phyloP scores from a whole-genome alignment of 2,113 vertebrate genomes.

The Apodemus speciosus region DNA sequence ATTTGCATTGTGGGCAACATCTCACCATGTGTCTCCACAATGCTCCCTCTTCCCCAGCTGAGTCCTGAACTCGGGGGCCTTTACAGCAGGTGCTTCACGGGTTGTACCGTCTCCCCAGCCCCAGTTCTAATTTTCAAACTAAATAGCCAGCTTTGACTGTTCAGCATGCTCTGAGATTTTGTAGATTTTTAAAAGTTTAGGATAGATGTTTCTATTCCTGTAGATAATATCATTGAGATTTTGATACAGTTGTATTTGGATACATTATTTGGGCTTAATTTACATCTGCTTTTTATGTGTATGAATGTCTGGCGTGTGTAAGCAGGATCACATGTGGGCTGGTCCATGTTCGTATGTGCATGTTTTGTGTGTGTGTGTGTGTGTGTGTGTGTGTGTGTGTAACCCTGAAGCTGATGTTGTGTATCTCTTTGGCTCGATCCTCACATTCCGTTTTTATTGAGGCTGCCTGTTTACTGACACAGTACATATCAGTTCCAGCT shows the following conservation, averaged over 20 bases:
- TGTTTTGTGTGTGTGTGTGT: too few species aligned
- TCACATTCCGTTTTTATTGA: neutral
- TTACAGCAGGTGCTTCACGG: neutral
- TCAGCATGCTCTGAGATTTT: neutral
- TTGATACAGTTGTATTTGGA: neutral
- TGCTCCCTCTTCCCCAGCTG: neutral
- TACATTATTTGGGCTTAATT: slow-evolving; percentile 6
- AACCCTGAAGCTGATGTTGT: neutral
- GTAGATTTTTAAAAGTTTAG: slow-evolving; percentile 2
- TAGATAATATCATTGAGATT: neutral
- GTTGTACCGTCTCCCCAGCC: neutral
- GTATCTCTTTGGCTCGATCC: neutral
- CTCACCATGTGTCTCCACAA: neutral
- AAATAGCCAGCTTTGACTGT: slow-evolving; percentile 13
- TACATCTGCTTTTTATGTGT: neutral
- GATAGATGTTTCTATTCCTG: slow-evolving; percentile 12
- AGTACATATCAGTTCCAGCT: neutral
- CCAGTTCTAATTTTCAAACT: slow-evolving; percentile 17
- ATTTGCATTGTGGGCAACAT: neutral
- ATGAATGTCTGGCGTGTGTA: neutral
- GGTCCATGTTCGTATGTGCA: neutral
- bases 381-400: neutral
- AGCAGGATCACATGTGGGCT: neutral
- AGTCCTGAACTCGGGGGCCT: neutral
- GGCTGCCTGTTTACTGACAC: neutral